phyloP scores from a whole-genome alignment of 2,797 vertebrate genomes.

The Potorous gilbertii region DNA sequence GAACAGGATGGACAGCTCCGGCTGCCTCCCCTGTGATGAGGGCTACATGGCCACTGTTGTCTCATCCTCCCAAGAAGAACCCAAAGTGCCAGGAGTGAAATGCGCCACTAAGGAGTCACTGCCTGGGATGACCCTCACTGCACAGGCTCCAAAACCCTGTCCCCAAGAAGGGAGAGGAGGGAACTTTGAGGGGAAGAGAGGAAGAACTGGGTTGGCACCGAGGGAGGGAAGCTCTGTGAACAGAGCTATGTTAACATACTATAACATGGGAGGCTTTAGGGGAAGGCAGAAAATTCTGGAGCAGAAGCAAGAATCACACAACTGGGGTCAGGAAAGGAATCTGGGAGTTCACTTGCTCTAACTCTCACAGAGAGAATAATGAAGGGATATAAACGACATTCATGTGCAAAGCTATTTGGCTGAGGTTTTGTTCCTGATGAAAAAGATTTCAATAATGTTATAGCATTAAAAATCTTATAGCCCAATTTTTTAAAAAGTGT shows the following conservation, averaged over 20 bases:
- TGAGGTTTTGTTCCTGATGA: not conserved
- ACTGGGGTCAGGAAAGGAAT: not conserved
- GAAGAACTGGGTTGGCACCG: not conserved
- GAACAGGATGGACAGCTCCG: too few species aligned
- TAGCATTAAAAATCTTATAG: not conserved
- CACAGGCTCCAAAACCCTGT: not conserved
- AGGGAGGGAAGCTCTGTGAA: not conserved
- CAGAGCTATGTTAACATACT: not conserved
- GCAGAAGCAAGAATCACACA: not conserved
- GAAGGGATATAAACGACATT: not conserved
- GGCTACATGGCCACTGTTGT: too few species aligned
- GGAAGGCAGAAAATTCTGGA: too few species aligned
- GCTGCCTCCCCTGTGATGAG: not conserved
- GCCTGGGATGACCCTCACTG: not conserved
- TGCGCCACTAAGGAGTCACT: not conserved
- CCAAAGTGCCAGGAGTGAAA: not conserved
- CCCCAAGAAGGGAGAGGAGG: not conserved
- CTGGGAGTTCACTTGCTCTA: not conserved
- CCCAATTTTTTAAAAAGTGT: not conserved
- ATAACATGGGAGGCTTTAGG: not conserved
- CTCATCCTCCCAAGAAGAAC: not conserved
- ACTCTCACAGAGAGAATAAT: not conserved
- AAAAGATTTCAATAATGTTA: not conserved
- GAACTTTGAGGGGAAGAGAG: not conserved
- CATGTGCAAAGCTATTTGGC: not conserved